These are phyloP conservation scores for Pantala flavescens DNA, from an alignment of 1,140 invertebrate genomes.

Conservation along the genomic window DNA sequence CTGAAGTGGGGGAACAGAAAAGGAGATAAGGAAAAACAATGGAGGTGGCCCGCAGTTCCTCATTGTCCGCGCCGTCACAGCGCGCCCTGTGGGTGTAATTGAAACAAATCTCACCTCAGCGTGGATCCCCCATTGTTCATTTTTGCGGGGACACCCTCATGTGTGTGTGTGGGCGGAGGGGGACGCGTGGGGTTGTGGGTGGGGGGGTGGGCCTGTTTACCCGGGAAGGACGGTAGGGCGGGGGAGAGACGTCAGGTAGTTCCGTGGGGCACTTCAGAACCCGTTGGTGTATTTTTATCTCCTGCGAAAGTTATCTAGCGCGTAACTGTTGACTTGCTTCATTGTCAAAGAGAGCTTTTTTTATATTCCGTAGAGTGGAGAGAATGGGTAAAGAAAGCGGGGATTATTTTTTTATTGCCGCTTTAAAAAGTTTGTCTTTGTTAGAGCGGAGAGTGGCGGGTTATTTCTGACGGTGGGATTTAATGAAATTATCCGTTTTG, in stretches of 20 bases:
- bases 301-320: neutral
- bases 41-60: neutral
- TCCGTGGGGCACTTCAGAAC: neutral
- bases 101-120: neutral
- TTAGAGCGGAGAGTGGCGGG: no score
- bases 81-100: constrained; percentile 2
- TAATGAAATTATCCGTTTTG: no score
- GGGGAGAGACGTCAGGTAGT: neutral
- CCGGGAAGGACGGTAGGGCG: neutral
- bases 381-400: no score
- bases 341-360: neutral
- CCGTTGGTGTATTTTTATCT: neutral
- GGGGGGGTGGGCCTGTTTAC: neutral
- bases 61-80: neutral
- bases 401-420: no score
- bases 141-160: neutral
- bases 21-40: neutral
- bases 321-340: neutral
- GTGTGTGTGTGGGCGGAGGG: neutral
- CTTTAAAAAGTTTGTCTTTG: no score
- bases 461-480: no score
- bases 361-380: no score
- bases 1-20: neutral
- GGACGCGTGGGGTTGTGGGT: neutral
- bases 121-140: neutral